Conservation (phyloP, 2,113 vertebrate species). For the Labrus mixtus region DNA sequence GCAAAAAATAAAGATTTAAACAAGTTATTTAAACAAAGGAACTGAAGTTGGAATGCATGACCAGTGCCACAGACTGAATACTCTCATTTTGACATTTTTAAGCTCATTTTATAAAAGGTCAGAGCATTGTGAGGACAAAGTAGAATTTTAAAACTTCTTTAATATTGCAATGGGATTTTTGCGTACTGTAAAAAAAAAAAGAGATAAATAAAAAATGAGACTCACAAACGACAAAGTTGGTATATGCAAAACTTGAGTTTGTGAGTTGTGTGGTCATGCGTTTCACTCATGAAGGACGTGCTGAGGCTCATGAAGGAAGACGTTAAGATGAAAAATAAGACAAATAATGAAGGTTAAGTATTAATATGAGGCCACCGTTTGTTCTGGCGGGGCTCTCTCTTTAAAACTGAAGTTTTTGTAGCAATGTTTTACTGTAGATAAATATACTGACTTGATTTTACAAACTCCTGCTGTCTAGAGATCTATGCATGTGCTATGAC, state of each 20-base stretch:
- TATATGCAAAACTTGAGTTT: constrained; percentile 77
- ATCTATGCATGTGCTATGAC: constrained; percentile 90
- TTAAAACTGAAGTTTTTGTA: constrained; percentile 81
- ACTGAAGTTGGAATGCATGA: constrained; percentile 88
- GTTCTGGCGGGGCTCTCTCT: constrained; percentile 56
- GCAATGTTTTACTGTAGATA: constrained; percentile 83
- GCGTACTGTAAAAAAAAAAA: constrained; percentile 57
- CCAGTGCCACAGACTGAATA: constrained; percentile 80
- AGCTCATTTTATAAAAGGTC: constrained; percentile 76
- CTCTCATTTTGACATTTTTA: constrained; percentile 78
- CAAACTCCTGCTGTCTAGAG: constrained; percentile 87
- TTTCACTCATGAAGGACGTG: constrained; percentile 70
- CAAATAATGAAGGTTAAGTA: constrained; percentile 66
- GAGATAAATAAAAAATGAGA: background rate
- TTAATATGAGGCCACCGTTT: constrained; percentile 67
- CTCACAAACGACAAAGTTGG: constrained; percentile 77
- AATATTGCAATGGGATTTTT: constrained; percentile 67
- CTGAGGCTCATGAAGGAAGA: constrained; percentile 66
- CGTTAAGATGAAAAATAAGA: constrained; percentile 48
- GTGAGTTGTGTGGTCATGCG: constrained; percentile 72
- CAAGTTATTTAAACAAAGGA: constrained; percentile 78
- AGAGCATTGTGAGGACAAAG: constrained; percentile 52
- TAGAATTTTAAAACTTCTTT: constrained; percentile 65
- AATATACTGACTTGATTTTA: constrained; percentile 85
- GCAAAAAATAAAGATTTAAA: constrained; percentile 85